Evolutionary conservation across 2,113 vertebrate genomes (phyloP), one percentile per base, ranked within the genome.

Genomic region (Dinomys branickii): DNA sequence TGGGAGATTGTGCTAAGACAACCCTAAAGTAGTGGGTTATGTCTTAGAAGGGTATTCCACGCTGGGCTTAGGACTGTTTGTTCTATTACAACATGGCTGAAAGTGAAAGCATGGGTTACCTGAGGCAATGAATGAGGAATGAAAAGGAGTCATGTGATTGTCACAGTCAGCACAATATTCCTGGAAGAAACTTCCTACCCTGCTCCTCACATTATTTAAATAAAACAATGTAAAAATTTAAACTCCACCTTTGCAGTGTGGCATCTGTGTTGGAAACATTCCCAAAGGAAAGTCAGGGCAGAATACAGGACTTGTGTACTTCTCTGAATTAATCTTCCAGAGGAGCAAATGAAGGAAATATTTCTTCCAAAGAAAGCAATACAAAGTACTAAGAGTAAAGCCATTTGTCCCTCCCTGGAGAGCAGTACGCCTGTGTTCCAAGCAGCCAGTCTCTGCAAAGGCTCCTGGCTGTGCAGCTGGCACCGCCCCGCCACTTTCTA

Each of bases 331-430:
- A 52, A 67, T 81, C 65, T 94, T 77, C 56, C 80, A 87, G 58
- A 81, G 81, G 65, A 87, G 38, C 67, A 94, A 96, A 50, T 91
- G 52, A 89, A 75, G 35, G 85, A 96, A 95, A 78, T 35, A 13
- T 92, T 96, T 97, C 94, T 58, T 88, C 83, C 50, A 77, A 63
- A 85, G 81, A 88, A 91, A 96, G 84, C 59, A 84, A 94, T 73
- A 38, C 52, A 38, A 90, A 90, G 73, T 54, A 90, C 54, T 67
- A 80, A 87, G 30, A 90, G 78, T 7, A 50, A 94, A 88, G 88
- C 20, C 33, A 6, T 75, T 33, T 75, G 85, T 69, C 41, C 61
- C 93, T 91, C 73, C 59, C 77, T 81, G 19, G 91, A 96, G 94
- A 97, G 95, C 1, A 94, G 73, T 20, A 52, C 22, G 83, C 52